Evolutionary conservation across 2,113 vertebrate species (phyloP).

Genomic region (Rhinolophus sinicus): DNA sequence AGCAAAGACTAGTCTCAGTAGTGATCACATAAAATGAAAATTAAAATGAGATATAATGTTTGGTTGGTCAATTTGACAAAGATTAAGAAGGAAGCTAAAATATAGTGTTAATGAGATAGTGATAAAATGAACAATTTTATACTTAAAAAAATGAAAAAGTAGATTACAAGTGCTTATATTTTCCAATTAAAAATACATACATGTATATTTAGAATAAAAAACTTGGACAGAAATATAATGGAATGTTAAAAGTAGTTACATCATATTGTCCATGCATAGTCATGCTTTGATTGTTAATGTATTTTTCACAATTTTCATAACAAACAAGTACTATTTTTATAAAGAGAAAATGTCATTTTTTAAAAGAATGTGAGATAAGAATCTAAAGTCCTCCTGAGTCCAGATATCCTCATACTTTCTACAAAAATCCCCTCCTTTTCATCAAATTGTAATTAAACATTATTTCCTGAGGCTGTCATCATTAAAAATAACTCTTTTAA

Average conservation of each 20-base stretch:
- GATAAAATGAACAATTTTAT: neutral
- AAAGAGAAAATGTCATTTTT: neutral
- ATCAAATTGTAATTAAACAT: conserved; percentile 13
- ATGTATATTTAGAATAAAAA: conserved; percentile 30
- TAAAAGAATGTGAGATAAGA: conserved; percentile 9
- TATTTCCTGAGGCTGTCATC: neutral
- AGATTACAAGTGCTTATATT: neutral
- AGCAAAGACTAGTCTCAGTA: conserved; percentile 2
- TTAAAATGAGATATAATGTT: neutral
- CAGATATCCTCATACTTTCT: neutral
- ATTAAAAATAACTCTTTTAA: neutral
- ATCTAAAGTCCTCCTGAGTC: neutral
- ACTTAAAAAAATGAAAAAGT: conserved; percentile 4
- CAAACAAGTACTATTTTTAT: neutral
- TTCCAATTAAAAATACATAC: neutral
- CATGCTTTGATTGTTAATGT: neutral
- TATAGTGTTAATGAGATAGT: neutral
- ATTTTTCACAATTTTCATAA: neutral
- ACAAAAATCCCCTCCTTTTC: neutral
- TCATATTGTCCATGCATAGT: neutral
- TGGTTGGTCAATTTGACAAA: neutral
- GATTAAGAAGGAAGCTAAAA: neutral
- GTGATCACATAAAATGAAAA: conserved; percentile 6
- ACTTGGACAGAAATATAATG: neutral
- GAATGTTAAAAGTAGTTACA: neutral